Conservation (phyloP, 2,888 invertebrate species). For the Tolmerus cingulatus region DNA sequence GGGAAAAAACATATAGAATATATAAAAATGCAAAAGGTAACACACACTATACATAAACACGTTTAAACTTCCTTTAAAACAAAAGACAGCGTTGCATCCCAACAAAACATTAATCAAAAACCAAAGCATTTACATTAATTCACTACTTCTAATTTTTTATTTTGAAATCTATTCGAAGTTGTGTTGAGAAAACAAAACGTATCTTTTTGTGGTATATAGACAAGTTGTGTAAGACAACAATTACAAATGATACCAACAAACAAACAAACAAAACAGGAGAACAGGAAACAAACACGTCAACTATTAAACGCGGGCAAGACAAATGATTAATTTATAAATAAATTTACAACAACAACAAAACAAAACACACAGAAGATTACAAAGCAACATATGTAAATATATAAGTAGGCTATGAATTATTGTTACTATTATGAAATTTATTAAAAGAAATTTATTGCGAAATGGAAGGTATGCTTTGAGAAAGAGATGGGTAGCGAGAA, state of each 20-base stretch:
- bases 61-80: background rate
- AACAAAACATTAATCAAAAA: background rate
- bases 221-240: background rate
- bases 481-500: background rate
- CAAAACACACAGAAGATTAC: background rate
- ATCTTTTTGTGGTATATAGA: background rate
- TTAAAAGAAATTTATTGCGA: conserved; percentile 21
- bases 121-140: background rate
- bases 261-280: background rate
- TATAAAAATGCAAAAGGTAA: background rate
- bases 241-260: background rate
- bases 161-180: conserved; percentile 1
- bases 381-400: conserved; percentile 31
- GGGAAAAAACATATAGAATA: background rate
- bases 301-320: background rate
- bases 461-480: conserved; percentile 31
- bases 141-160: background rate
- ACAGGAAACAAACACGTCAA: conserved; percentile 17
- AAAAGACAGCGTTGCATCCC: background rate
- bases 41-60: conserved; percentile 20
- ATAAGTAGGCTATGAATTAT: conserved; percentile 35
- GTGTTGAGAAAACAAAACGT: background rate
- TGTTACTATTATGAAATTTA: conserved; percentile 39
- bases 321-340: conserved; percentile 26
- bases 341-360: conserved; percentile 16